Percentiles rank a stretch among this genome's conserved stretches.
Conservation (phyloP, 2,113 vertebrate genomes). For the Eleginops maclovinus region DNA sequence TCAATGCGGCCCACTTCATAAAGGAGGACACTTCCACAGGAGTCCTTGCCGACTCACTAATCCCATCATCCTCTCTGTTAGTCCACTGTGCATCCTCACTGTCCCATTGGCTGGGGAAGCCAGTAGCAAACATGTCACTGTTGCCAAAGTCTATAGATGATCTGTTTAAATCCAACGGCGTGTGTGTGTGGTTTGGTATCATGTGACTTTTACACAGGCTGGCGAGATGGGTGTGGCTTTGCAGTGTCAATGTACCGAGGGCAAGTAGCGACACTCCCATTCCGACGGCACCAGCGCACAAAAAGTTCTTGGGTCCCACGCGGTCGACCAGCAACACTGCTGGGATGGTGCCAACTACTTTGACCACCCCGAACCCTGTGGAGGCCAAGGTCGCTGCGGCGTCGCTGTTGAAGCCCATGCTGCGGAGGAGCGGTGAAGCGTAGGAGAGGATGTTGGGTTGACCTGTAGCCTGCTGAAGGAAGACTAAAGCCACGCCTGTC, state of each 20-base stretch:
- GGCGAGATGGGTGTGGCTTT: slow-evolving; percentile 88
- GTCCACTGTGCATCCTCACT: slow-evolving; percentile 54
- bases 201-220: slow-evolving; percentile 85
- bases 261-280: slow-evolving; percentile 89
- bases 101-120: slow-evolving; percentile 35
- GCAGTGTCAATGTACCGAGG: slow-evolving; percentile 87
- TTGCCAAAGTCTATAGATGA: slow-evolving; percentile 23
- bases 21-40: slow-evolving; percentile 68
- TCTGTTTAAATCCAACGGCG: slow-evolving; percentile 60
- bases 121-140: slow-evolving; percentile 16
- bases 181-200: slow-evolving; percentile 76
- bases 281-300: slow-evolving; percentile 89
- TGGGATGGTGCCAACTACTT: slow-evolving; percentile 91
- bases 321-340: slow-evolving; percentile 92
- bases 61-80: slow-evolving; percentile 33
- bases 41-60: slow-evolving; percentile 52
- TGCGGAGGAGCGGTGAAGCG: slow-evolving; percentile 92
- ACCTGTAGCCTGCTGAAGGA: slow-evolving; percentile 94
- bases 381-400: slow-evolving; percentile 93
- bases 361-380: slow-evolving; percentile 93
- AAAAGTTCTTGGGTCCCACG: slow-evolving; percentile 91
- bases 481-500: slow-evolving; percentile 88
- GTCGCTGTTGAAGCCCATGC: slow-evolving; percentile 93
- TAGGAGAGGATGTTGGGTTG: slow-evolving; percentile 96
- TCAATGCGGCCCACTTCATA: slow-evolving; percentile 91